Conservation (phyloP, 2,888 invertebrate genomes). For the Odontomyia ornata region DNA sequence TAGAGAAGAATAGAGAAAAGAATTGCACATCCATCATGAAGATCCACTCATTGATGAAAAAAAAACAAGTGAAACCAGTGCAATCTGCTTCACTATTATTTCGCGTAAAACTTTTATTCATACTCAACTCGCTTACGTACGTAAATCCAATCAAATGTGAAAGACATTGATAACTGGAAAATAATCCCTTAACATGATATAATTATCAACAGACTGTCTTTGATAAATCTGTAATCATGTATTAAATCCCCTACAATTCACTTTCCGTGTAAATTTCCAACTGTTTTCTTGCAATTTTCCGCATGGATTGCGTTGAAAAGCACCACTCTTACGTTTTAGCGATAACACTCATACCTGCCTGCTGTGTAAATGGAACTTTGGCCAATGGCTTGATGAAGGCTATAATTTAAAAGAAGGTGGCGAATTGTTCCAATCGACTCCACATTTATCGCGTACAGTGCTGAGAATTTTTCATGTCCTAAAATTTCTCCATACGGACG, state of each 20-base stretch:
- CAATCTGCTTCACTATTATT: not conserved
- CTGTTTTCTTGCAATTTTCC: conserved; percentile 17
- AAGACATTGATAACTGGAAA: not conserved
- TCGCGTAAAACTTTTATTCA: too few relatives aligned
- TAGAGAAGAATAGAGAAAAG: not conserved
- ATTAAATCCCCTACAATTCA: not conserved
- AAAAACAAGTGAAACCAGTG: not conserved
- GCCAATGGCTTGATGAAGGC: not conserved
- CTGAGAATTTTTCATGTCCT: not conserved
- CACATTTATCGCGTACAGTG: not conserved
- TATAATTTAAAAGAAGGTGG: not conserved
- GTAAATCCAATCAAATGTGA: not conserved
- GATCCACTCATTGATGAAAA: not conserved
- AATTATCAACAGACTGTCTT: not conserved
- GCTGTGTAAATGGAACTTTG: not conserved
- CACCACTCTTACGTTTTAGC: not conserved
- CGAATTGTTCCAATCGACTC: not conserved
- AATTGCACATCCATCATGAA: not conserved
- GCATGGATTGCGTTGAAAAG: conserved; percentile 1
- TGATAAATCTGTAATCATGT: not conserved
- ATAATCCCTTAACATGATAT: not conserved
- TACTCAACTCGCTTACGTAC: too few relatives aligned
- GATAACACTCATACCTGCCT: not conserved
- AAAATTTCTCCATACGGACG: not conserved
- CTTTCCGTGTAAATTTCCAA: not conserved